Evolutionary conservation across 2,797 vertebrate species (phyloP).

Genomic region (Lepilemur septentrionalis): DNA sequence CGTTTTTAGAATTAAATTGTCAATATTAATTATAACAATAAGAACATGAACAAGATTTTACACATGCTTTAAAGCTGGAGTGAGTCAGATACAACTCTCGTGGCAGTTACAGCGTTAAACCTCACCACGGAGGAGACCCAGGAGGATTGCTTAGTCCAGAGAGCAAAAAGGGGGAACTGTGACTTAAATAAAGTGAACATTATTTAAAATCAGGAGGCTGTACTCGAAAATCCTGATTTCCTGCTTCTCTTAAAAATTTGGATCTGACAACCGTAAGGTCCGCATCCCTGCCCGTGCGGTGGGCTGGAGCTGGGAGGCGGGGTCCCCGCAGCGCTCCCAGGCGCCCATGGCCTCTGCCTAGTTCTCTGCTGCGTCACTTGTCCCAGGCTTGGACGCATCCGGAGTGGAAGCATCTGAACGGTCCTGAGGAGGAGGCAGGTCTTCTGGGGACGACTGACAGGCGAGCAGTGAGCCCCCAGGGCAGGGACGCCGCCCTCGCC

Average conservation of each 20-base stretch:
- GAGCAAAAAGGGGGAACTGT: background rate
- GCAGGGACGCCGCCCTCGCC: too few relatives aligned
- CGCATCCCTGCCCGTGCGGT: accelerated
- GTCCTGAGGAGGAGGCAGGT: accelerated
- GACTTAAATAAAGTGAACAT: background rate
- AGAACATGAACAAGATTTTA: too few relatives aligned
- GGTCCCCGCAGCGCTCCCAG: background rate
- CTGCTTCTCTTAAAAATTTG: background rate
- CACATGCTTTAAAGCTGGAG: too few relatives aligned
- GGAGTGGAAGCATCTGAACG: background rate
- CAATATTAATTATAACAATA: too few relatives aligned
- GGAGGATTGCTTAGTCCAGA: background rate
- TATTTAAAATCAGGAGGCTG: background rate
- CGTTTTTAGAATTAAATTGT: too few relatives aligned
- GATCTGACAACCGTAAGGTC: accelerated
- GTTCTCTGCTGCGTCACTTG: accelerated
- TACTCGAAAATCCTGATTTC: background rate
- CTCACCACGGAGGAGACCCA: background rate
- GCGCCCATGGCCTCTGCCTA: accelerated
- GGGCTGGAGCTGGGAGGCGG: background rate
- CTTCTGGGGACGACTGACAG: background rate
- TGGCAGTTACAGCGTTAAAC: background rate
- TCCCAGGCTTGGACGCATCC: background rate
- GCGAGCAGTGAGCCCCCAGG: background rate
- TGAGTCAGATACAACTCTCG: too few relatives aligned